Evolutionary conservation across 1,140 invertebrate genomes (phyloP).

Genomic region (Laupala kohalensis): DNA sequence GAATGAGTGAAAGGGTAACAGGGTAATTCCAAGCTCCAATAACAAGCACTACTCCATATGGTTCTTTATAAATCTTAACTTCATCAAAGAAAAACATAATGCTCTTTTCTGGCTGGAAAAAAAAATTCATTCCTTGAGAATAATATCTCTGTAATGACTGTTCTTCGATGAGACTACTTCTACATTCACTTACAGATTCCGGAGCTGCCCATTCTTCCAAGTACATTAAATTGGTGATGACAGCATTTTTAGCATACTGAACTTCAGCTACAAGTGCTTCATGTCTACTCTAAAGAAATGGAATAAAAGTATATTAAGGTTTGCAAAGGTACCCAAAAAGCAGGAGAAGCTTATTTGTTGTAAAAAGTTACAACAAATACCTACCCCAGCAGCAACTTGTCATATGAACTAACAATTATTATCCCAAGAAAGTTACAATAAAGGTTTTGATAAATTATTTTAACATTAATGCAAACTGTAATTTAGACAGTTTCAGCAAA

Average conservation of each 20-base stretch:
- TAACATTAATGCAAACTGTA: too few species aligned
- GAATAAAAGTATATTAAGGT: background rate
- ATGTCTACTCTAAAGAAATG: slow-evolving; percentile 10
- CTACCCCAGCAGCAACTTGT: too few species aligned
- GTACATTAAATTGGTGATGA: background rate
- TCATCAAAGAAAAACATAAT: slow-evolving; percentile 55
- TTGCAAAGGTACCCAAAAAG: too few species aligned
- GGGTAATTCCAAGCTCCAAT: slow-evolving; percentile 99
- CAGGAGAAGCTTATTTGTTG: too few species aligned
- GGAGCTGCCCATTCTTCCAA: background rate
- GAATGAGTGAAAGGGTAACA: slow-evolving; percentile 61
- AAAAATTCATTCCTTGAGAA: background rate
- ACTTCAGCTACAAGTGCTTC: slow-evolving; percentile 8
- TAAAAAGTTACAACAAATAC: too few species aligned
- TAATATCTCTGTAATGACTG: background rate
- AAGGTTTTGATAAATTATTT: too few species aligned
- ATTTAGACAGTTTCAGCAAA: too few species aligned
- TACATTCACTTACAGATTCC: slow-evolving; percentile 1
- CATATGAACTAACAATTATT: too few species aligned
- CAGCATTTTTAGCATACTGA: slow-evolving; percentile 10
- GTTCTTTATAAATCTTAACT: slow-evolving; percentile 61
- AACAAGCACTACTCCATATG: slow-evolving; percentile 77
- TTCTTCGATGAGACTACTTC: background rate
- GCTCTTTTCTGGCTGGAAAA: slow-evolving; percentile 45
- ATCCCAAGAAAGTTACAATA: too few species aligned